Conservation (phyloP, 2,797 vertebrate genomes). For the Telmatherina bonti region DNA sequence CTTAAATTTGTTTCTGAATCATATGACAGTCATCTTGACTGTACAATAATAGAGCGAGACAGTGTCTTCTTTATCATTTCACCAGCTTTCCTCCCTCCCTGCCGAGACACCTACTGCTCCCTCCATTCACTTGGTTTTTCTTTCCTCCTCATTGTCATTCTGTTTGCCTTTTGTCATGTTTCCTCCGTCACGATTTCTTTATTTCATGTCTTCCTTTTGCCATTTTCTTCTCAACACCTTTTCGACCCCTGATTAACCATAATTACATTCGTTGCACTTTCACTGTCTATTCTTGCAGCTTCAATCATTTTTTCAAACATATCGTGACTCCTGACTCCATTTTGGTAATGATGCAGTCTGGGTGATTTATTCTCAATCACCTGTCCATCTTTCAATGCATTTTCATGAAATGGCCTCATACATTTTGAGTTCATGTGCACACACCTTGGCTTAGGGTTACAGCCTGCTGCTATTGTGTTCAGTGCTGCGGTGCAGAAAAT, state of each 20-base stretch:
- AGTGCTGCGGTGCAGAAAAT: constrained; percentile 45
- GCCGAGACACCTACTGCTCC: constrained; percentile 10
- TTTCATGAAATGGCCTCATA: constrained; percentile 30
- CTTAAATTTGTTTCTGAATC: no score
- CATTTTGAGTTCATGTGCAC: constrained; percentile 1
- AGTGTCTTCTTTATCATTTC: constrained; percentile 28
- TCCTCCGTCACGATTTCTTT: no score
- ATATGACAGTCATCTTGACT: neutral
- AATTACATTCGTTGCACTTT: constrained; percentile 25
- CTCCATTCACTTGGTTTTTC: constrained; percentile 17
- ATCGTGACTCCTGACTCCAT: constrained; percentile 1
- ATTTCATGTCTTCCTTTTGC: constrained; percentile 29
- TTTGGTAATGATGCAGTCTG: constrained; percentile 6
- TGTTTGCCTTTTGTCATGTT: constrained; percentile 19
- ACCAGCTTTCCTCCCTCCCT: constrained; percentile 9
- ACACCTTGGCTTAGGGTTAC: constrained; percentile 41
- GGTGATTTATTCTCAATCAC: neutral
- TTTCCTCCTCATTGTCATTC: constrained; percentile 1
- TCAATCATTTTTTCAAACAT: neutral
- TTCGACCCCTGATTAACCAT: constrained; percentile 51
- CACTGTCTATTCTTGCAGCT: constrained; percentile 15
- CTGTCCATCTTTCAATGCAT: neutral
- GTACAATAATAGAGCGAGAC: neutral
- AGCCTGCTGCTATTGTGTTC: constrained; percentile 39
- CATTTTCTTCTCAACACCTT: constrained; percentile 38